Percentiles rank a stretch among this genome's conserved stretches.
Evolutionary conservation across 23 tunicate species (phyloP).

Genomic region (Ciona savignyi): DNA sequence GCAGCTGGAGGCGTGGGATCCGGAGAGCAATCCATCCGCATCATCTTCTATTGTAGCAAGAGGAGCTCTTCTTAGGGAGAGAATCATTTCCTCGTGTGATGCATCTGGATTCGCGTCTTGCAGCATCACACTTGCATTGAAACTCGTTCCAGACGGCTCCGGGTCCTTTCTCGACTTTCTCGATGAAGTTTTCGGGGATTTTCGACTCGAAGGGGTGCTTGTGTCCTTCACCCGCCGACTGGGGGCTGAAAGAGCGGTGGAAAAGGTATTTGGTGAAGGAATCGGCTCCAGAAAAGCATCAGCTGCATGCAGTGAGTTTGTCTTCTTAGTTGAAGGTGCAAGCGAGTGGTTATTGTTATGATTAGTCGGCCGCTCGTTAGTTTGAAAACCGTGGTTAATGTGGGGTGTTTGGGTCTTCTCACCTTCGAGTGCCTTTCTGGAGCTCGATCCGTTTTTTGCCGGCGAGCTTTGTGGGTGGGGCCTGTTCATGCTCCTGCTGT

Average conservation of each 20-base stretch:
- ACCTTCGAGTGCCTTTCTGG: constrained; percentile 24
- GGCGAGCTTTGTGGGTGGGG: neutral
- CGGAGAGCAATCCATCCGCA: constrained; percentile 22
- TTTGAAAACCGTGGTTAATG: constrained; percentile 1
- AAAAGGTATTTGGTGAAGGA: constrained; percentile 2
- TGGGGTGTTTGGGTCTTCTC: neutral
- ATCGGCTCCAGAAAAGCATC: constrained; percentile 26
- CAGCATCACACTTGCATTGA: constrained; percentile 9
- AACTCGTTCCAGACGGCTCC: neutral
- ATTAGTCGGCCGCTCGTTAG: constrained; percentile 19
- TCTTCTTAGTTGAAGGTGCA: constrained; percentile 1
- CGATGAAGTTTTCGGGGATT: neutral
- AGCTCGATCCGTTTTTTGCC: constrained; percentile 34
- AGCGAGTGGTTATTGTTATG: constrained; percentile 25
- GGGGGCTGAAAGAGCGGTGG: constrained; percentile 3
- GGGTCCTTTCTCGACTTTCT: neutral
- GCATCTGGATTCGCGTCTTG: constrained; percentile 22
- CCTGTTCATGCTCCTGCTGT: neutral
- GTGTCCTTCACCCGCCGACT: neutral
- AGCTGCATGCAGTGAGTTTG: constrained; percentile 15
- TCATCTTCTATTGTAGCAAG: constrained; percentile 76
- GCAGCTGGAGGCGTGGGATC: constrained; percentile 29
- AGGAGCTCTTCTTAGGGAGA: constrained; percentile 57
- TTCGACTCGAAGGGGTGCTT: neutral
- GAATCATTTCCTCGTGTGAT: constrained; percentile 62